These are phyloP conservation scores for Notospermus geniculatus DNA, from an alignment of 1,140 invertebrate genomes.

Conservation along the genomic window DNA sequence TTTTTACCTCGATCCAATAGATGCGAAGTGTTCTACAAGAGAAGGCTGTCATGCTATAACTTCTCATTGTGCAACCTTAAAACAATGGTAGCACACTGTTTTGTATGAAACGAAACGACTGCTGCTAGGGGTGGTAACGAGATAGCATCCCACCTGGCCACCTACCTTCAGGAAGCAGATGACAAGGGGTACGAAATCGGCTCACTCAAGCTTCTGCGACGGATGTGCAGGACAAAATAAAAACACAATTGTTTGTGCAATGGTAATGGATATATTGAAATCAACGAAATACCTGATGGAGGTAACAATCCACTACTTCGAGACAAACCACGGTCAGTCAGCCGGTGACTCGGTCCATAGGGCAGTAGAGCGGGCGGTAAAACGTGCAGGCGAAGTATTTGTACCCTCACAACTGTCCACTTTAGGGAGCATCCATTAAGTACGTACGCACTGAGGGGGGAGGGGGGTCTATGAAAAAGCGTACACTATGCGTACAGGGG, in stretches of 20 bases:
- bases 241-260: neutral
- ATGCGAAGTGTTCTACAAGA: neutral
- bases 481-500: no score
- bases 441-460: no score
- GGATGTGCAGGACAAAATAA: conserved; percentile 1
- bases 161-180: neutral
- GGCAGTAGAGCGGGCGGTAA: neutral
- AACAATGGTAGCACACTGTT: neutral
- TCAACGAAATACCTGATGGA: neutral
- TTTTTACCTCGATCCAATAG: neutral
- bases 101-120: neutral
- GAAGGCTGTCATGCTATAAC: neutral
- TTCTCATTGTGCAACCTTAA: neutral
- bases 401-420: neutral
- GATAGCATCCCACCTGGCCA: neutral
- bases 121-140: neutral
- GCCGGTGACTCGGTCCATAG: neutral
- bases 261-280: neutral
- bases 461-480: no score
- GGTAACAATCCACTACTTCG: neutral
- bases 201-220: neutral
- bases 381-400: neutral
- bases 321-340: neutral
- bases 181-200: neutral
- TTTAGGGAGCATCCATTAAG: neutral